Evolutionary conservation across 2,888 invertebrate genomes (phyloP).

Genomic region (Neoascia interrupta): DNA sequence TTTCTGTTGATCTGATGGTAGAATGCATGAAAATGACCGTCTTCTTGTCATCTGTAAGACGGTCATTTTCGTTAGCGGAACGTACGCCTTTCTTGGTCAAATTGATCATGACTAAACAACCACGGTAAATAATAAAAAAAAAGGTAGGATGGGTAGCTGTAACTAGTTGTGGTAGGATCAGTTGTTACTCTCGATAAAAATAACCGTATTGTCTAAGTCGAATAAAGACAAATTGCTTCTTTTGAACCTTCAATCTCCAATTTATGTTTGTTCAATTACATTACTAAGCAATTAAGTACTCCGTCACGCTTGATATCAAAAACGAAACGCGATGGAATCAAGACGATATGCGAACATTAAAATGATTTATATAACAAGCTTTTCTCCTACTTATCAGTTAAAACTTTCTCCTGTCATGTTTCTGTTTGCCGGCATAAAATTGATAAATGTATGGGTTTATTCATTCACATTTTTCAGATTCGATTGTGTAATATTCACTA

Average conservation of each 20-base stretch:
- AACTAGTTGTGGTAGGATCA: too few species aligned
- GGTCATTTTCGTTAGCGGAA: too few species aligned
- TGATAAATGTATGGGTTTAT: conserved; percentile 29
- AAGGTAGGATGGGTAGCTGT: too few species aligned
- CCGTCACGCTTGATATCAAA: conserved; percentile 52
- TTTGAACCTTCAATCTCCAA: not conserved
- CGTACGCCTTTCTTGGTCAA: too few species aligned
- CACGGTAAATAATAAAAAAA: too few species aligned
- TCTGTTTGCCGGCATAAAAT: conserved; percentile 25
- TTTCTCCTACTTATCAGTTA: conserved; percentile 51
- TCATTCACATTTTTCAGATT: conserved; percentile 24
- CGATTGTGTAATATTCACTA: not conserved
- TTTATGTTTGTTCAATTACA: conserved; percentile 19
- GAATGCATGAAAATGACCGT: too few species aligned
- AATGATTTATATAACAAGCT: conserved; percentile 36
- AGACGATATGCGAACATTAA: conserved; percentile 46
- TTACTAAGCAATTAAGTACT: conserved; percentile 46
- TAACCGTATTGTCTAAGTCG: not conserved
- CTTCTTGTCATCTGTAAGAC: too few species aligned
- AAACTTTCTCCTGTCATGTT: conserved; percentile 52
- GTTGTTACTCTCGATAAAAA: not conserved
- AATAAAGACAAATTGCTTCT: not conserved
- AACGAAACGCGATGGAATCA: conserved; percentile 35
- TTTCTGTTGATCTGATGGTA: too few species aligned
- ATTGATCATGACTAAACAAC: too few species aligned